Conservation (phyloP, 2,888 invertebrate species). For the Hartigia nigra region DNA sequence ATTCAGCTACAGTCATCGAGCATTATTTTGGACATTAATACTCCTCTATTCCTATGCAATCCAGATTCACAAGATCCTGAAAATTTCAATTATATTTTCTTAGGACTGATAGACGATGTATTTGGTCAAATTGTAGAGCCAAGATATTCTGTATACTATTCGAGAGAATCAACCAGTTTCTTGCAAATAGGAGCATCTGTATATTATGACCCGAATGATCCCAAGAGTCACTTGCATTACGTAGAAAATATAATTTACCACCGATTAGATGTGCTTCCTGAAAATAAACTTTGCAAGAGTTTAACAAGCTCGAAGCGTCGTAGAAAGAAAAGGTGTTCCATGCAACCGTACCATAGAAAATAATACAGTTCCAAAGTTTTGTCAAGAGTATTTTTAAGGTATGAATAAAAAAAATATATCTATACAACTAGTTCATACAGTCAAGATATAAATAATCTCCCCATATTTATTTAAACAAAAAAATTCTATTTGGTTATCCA, state of each 20-base stretch:
- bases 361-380: neutral
- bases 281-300: neutral
- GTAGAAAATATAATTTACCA: constrained; percentile 16
- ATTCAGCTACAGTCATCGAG: constrained; percentile 25
- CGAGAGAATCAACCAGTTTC: neutral
- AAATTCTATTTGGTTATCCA: neutral
- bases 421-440: neutral
- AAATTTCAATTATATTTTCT: constrained; percentile 11
- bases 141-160: constrained; percentile 28
- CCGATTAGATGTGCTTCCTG: neutral
- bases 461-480: neutral
- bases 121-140: constrained; percentile 33
- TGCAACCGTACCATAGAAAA: neutral
- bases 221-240: constrained; percentile 22
- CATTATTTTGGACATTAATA: constrained; percentile 30
- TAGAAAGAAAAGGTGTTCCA: neutral
- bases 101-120: constrained; percentile 36
- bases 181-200: constrained; percentile 20
- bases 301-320: neutral
- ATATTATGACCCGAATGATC: constrained; percentile 27
- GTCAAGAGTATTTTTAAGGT: neutral
- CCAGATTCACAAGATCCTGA: neutral
- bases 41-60: constrained; percentile 26
- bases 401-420: neutral
- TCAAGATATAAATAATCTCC: neutral